Conservation (phyloP, 2,797 vertebrate species). For the Danio tinwini region DNA sequence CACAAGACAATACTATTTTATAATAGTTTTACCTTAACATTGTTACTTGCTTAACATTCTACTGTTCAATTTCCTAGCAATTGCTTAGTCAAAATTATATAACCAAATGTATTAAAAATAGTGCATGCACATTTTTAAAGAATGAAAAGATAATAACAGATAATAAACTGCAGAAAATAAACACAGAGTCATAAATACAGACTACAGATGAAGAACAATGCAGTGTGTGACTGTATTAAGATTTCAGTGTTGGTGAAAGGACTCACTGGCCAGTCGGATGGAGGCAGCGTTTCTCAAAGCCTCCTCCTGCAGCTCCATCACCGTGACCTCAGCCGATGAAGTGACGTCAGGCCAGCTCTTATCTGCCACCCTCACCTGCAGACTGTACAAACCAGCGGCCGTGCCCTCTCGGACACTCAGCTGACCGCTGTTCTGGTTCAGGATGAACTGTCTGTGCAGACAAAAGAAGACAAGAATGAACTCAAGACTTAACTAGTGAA, state of each 20-base stretch:
- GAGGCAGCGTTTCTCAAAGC: conserved; percentile 82
- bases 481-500: neutral
- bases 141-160: neutral
- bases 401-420: conserved; percentile 83
- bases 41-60: too few species aligned
- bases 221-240: neutral
- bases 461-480: neutral
- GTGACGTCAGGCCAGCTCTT: conserved; percentile 87
- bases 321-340: conserved; percentile 81
- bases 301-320: conserved; percentile 81
- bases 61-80: too few species aligned
- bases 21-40: too few species aligned
- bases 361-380: conserved; percentile 86
- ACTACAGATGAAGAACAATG: too few species aligned
- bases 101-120: too few species aligned
- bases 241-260: neutral
- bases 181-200: too few species aligned
- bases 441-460: conserved; percentile 80
- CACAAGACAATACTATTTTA: too few species aligned
- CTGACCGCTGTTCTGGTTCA: conserved; percentile 85
- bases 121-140: neutral
- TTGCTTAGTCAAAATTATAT: too few species aligned
- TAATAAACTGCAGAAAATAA: too few species aligned
- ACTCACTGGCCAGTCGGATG: conserved; percentile 83
- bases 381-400: conserved; percentile 79